Evolutionary conservation across 2,797 vertebrate species (phyloP).

Genomic region (Enteromius thamalakanensis): DNA sequence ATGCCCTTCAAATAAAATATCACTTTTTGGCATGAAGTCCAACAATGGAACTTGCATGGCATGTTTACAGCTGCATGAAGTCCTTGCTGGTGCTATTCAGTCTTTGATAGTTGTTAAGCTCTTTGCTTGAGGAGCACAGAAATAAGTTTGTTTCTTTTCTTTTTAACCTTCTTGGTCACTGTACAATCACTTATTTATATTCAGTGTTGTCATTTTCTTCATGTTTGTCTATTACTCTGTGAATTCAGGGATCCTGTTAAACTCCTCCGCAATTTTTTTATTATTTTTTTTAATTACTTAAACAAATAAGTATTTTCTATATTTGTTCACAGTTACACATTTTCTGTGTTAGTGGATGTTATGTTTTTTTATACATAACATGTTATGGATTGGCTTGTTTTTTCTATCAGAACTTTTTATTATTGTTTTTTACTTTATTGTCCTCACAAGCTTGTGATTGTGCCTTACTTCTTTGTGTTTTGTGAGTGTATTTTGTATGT

Average conservation of each 20-base stretch:
- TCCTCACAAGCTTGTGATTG: constrained; percentile 41
- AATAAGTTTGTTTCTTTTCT: constrained; percentile 21
- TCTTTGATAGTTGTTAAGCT: constrained; percentile 19
- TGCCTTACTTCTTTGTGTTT: constrained; percentile 56
- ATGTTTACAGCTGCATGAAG: constrained; percentile 21
- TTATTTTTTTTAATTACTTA: background rate
- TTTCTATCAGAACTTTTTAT: constrained; percentile 51
- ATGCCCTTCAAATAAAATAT: constrained; percentile 44
- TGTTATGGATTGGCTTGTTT: constrained; percentile 13
- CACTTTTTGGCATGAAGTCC: constrained; percentile 26
- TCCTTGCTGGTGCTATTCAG: background rate
- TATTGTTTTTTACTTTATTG: constrained; percentile 63
- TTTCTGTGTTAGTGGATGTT: constrained; percentile 16
- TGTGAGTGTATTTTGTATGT: constrained; percentile 42
- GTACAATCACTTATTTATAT: constrained; percentile 18
- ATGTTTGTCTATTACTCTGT: constrained; percentile 65
- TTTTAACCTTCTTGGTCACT: constrained; percentile 34
- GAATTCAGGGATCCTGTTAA: constrained; percentile 52
- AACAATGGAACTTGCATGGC: constrained; percentile 34
- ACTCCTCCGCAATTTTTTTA: background rate
- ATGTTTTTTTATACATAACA: constrained; percentile 25
- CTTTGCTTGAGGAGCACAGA: constrained; percentile 8
- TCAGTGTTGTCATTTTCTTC: constrained; percentile 31
- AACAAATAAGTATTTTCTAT: background rate
- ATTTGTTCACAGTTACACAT: constrained; percentile 9